Evolutionary conservation across 1,140 invertebrate species (phyloP).

Genomic region (Leptestheria dahalacensis): DNA sequence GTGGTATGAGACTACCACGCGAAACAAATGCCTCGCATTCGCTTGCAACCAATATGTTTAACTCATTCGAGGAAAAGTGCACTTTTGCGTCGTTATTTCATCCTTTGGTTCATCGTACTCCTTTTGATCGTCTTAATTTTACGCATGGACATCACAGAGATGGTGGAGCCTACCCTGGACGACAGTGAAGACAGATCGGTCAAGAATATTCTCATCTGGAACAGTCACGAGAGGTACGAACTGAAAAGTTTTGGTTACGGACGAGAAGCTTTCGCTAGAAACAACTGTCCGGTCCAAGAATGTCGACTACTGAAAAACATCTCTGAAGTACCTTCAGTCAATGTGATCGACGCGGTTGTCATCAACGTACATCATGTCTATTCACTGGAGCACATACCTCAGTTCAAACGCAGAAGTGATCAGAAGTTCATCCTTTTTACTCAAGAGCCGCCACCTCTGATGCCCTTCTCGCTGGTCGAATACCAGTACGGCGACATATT

Average conservation of each 20-base stretch:
- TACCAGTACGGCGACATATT: conserved; percentile 21
- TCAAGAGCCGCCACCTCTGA: conserved; percentile 30
- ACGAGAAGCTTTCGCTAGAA: conserved; percentile 3
- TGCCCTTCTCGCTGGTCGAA: conserved; percentile 1
- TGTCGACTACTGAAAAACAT: conserved; percentile 3
- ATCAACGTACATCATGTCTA: conserved; percentile 2
- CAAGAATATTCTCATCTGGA: conserved; percentile 12
- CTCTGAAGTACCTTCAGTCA: neutral
- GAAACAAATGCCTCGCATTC: too few relatives aligned
- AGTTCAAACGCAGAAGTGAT: conserved; percentile 12
- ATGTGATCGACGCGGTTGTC: neutral
- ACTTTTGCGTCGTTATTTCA: too few relatives aligned
- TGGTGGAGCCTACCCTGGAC: neutral
- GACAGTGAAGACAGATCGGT: neutral
- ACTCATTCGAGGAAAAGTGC: too few relatives aligned
- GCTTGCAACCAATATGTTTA: too few relatives aligned
- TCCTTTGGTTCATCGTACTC: too few relatives aligned
- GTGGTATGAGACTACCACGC: too few relatives aligned
- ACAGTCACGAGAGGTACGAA: neutral
- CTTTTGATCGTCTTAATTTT: too few relatives aligned
- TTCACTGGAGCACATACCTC: neutral
- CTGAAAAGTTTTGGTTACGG: conserved; percentile 2
- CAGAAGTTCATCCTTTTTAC: conserved; percentile 36
- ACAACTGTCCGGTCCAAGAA: neutral
- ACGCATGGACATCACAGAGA: neutral